These are phyloP conservation scores for Elaphurus davidianus DNA, from an alignment of 2,113 vertebrate species.

Conservation along the genomic window DNA sequence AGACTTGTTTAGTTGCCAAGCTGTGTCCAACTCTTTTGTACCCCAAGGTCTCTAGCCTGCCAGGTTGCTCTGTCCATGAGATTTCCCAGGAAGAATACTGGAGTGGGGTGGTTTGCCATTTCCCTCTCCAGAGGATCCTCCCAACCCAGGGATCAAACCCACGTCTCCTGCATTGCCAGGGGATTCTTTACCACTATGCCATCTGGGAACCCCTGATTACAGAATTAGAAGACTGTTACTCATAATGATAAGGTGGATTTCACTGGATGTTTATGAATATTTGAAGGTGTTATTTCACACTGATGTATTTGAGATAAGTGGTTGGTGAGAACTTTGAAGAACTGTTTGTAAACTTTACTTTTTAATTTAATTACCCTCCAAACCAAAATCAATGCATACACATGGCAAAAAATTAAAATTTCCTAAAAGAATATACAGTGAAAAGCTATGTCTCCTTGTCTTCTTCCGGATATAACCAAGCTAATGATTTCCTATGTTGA, in stretches of 20 bases:
- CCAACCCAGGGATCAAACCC: background rate
- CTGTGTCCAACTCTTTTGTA: background rate
- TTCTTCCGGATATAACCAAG: background rate
- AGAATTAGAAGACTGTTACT: background rate
- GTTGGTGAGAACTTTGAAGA: background rate
- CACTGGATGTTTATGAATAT: background rate
- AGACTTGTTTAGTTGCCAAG: background rate
- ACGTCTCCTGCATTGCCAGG: background rate
- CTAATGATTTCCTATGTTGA: background rate
- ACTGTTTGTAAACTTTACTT: background rate
- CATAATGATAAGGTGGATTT: background rate
- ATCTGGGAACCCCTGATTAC: background rate
- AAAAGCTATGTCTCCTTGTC: background rate
- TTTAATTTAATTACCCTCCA: background rate
- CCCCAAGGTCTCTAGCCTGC: background rate
- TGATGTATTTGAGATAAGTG: background rate
- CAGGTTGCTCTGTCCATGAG: background rate
- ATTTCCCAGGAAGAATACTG: background rate
- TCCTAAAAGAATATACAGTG: background rate
- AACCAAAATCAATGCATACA: background rate
- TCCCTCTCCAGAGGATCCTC: background rate
- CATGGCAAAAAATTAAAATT: background rate
- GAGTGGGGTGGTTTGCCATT: background rate
- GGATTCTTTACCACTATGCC: background rate
- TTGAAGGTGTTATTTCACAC: background rate